Conservation (phyloP, 2,113 vertebrate species). For the Stigmatopora argus region DNA sequence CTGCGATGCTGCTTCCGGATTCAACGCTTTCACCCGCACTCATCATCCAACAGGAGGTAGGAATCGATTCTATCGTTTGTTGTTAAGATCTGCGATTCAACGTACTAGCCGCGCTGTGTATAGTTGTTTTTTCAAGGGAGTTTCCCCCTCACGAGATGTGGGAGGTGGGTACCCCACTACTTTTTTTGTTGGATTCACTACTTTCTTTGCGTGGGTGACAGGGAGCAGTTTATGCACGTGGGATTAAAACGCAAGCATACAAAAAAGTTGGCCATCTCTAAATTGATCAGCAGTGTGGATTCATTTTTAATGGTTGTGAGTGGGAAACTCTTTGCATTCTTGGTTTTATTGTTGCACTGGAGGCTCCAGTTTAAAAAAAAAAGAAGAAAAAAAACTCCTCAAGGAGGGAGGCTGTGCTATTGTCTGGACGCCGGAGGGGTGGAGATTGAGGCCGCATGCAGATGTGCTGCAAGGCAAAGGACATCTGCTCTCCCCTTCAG, state of each 20-base stretch:
- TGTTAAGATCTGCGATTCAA: not conserved
- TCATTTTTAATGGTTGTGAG: conserved; percentile 23
- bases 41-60: conserved; percentile 65
- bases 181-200: not conserved
- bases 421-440: conserved; percentile 66
- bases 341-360: conserved; percentile 29
- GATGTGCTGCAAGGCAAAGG: conserved; percentile 66
- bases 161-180: not conserved
- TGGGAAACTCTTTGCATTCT: conserved; percentile 17
- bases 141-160: not conserved
- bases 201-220: not conserved
- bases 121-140: no score
- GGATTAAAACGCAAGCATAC: not conserved
- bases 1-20: conserved; percentile 58
- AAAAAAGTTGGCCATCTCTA: not conserved
- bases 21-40: conserved; percentile 61
- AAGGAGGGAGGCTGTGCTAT: conserved; percentile 58
- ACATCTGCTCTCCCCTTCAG: conserved; percentile 62
- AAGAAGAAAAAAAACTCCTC: conserved; percentile 42
- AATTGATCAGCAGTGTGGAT: conserved; percentile 30
- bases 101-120: not conserved
- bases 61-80: conserved; percentile 23
- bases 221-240: not conserved
- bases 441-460: conserved; percentile 67
- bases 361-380: conserved; percentile 23